These are phyloP conservation scores for Protobothrops flavoviridis DNA, from an alignment of 2,113 vertebrate genomes.

Conservation along the genomic window DNA sequence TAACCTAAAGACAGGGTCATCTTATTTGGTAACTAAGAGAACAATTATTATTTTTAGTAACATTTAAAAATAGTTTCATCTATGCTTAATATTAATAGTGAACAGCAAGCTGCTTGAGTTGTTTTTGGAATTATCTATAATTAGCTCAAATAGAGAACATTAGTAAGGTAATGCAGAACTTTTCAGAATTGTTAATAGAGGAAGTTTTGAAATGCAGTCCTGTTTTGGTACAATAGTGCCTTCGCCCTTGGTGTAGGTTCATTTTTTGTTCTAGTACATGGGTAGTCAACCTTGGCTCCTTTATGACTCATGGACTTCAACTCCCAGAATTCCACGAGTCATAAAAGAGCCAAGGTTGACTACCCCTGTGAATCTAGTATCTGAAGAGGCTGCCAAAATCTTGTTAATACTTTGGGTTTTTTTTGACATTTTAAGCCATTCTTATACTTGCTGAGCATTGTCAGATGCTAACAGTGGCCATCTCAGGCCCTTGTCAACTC, in stretches of 20 bases:
- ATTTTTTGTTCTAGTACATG: background rate
- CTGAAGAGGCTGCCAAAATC: background rate
- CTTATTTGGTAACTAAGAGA: background rate
- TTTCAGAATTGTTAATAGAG: background rate
- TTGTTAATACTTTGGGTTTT: background rate
- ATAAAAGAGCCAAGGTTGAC: too few relatives aligned
- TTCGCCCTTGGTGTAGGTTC: background rate
- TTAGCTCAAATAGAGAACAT: background rate
- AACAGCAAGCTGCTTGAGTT: background rate
- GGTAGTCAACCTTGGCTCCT: too few relatives aligned
- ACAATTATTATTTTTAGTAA: background rate
- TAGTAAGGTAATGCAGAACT: background rate
- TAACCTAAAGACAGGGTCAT: background rate
- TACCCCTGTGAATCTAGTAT: too few relatives aligned
- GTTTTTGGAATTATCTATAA: background rate
- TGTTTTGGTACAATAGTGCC: background rate
- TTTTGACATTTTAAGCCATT: background rate
- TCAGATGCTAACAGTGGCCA: background rate
- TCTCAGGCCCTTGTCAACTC: background rate
- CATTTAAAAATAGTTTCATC: background rate
- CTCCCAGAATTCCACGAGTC: too few relatives aligned
- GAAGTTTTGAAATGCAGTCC: background rate
- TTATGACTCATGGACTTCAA: too few relatives aligned
- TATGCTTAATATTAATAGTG: background rate
- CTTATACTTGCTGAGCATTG: background rate